Evolutionary conservation across 1,140 invertebrate species (phyloP), one percentile per base, ranked within the genome.

Genomic region (Tyrophagus putrescentiae): DNA sequence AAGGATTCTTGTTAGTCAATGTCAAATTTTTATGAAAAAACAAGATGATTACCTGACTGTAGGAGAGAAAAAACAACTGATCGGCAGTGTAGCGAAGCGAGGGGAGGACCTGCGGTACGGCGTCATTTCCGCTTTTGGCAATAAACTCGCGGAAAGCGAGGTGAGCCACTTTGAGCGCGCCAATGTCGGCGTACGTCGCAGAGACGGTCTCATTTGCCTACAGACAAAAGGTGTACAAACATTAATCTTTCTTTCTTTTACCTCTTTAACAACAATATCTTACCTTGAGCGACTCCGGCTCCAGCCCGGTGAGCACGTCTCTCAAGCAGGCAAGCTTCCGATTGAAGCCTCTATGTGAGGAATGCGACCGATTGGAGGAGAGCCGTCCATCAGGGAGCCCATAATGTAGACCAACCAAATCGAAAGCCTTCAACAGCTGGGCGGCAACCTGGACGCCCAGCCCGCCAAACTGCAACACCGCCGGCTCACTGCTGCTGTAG

Each of bases 361-460:
- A n/a, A n/a, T n/a, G n/a, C 27, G 36, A 2, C 4, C 39, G 57
- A 44, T 59, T 42, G 32, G 36, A 21, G 31, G 57, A 42, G 16
- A 59, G 25, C 23, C 57, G 34, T 21, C 36, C 36, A 42, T 59
- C 57, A n/a, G 57, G 57, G 1, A 59, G 21, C n/a, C 39, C 39
- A 44, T 59, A 59, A 25, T 59, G n/a, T 18, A 59, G 25, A 25
- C 57, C 57, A 28, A 4, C 25, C 27, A 59, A 45, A 59, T 59
- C 57, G 23, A 59, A 59, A 13, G 57, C 57, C 18, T 29, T 41
- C n/a, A 59, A 59, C 57, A 59, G 28, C n/a, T 59, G 36, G 18
- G 45, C 13, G 27, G 57, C 18, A 16, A 59, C 39, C 11, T 44
- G 36, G 29, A 59, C 31, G 1, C 57, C 57, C 11, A 59, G 33